These are phyloP conservation scores for Tylochromis polylepis DNA, from an alignment of 2,113 vertebrate species.

Conservation along the genomic window DNA sequence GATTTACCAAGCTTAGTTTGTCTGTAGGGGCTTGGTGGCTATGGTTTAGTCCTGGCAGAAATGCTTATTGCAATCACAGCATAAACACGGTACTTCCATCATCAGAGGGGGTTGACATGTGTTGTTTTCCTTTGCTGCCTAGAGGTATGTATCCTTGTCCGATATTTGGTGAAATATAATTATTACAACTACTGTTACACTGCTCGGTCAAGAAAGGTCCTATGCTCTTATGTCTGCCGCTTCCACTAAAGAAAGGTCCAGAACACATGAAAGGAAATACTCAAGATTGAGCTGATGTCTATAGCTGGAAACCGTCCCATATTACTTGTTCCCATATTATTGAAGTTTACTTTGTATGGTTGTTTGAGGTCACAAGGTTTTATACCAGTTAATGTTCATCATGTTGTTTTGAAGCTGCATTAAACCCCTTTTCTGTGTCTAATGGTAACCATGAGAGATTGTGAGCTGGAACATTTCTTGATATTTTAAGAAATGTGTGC, in stretches of 20 bases:
- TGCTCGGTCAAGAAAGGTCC: neutral
- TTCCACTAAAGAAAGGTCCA: neutral
- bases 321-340: neutral
- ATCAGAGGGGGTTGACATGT: neutral
- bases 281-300: no score
- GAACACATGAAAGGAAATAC: neutral
- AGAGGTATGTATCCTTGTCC: neutral
- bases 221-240: neutral
- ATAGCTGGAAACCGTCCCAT: neutral
- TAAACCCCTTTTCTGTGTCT: neutral
- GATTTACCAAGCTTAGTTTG: neutral
- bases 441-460: neutral
- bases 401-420: neutral
- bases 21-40: neutral
- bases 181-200: neutral
- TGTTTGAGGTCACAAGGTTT: neutral
- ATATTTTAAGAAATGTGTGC: neutral
- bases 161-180: neutral
- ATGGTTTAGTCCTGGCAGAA: neutral
- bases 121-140: neutral
- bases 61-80: neutral
- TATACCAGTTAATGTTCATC: neutral
- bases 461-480: neutral
- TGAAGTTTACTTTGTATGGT: neutral
- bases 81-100: neutral